phyloP scores from a whole-genome alignment of 2,113 vertebrate species.

The Proterorhinus semilunaris region DNA sequence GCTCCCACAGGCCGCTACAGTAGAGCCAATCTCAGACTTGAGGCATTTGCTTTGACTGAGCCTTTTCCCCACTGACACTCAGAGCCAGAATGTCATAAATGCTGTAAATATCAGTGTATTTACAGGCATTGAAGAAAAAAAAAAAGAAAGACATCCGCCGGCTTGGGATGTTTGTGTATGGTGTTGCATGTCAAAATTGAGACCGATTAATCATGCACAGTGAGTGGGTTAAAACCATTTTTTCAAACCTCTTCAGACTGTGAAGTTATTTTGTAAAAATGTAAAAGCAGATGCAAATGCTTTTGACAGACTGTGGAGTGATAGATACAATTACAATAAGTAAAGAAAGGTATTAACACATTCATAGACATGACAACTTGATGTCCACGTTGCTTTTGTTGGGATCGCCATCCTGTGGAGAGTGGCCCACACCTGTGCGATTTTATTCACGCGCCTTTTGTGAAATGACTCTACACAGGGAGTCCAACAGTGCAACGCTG shows the following conservation, averaged over 20 bases:
- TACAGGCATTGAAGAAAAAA: slow-evolving; percentile 14
- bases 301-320: slow-evolving; percentile 13
- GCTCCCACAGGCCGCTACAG: slow-evolving; percentile 50
- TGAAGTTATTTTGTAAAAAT: too few species aligned
- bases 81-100: slow-evolving; percentile 23
- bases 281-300: neutral
- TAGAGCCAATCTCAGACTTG: slow-evolving; percentile 49
- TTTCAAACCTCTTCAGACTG: too few species aligned
- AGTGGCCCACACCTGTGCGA: neutral
- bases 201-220: slow-evolving; percentile 4
- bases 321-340: slow-evolving; percentile 15
- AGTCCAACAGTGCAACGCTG: neutral
- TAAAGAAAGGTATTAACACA: slow-evolving; percentile 5
- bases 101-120: slow-evolving; percentile 12
- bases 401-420: neutral
- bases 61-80: slow-evolving; percentile 21
- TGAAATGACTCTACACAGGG: slow-evolving; percentile 8
- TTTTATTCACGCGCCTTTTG: slow-evolving; percentile 19
- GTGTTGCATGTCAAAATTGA: slow-evolving; percentile 5
- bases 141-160: slow-evolving; percentile 9
- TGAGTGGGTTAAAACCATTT: too few species aligned
- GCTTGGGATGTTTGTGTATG: slow-evolving; percentile 18
- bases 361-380: slow-evolving; percentile 9
- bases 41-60: slow-evolving; percentile 52
- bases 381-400: slow-evolving; percentile 21